Evolutionary conservation across 2,797 vertebrate genomes (phyloP), one percentile per base, ranked within the genome.

Genomic region (Varecia variegata): DNA sequence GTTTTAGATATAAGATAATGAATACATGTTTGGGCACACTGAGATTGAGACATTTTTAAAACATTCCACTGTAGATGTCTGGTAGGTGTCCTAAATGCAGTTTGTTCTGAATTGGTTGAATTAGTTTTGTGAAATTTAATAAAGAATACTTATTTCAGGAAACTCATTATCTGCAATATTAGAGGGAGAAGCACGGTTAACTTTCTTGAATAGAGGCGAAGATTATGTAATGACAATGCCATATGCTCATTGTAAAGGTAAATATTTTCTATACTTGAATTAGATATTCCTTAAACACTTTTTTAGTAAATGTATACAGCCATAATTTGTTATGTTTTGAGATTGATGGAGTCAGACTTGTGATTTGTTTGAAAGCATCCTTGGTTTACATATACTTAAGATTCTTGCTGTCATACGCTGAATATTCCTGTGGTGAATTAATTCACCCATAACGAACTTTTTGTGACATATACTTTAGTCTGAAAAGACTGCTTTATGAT

Each of bases 201-300:
- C 99, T 0, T 99, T 99, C 94, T 99, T 99, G 23, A 99, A 99
- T 83, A 98, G 99, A 95, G 99, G 99, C 79, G 99, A 99, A 98
- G 99, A 99, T 98, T 99, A 99, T 30, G 98, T 99, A 74, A 99
- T 99, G 99, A 99, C 99, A 96, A 99, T 99, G 99, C 99, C 99
- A 80, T 99, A 99, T 70, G 99, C 99, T 97, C 99, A 99, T 98
- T 99, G 99, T 98, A 99, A 99, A 99, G 99, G 99, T 99, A 98
- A 96, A 45, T 85, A 27, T 89, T 95, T 85, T 68, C 17, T 43
- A 73, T 81, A 10, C n/a, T 67, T 56, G 20, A 35, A 17, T 79
- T 90, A 88, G n/a, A 38, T 95, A 30, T 40, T 93, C 30, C 25
- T 82, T 82, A 86, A 52, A 70, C 23, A 74, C 20, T 93, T 96